These are phyloP conservation scores for Phataginus tetradactyla DNA, from an alignment of 2,797 vertebrate species.

Conservation along the genomic window DNA sequence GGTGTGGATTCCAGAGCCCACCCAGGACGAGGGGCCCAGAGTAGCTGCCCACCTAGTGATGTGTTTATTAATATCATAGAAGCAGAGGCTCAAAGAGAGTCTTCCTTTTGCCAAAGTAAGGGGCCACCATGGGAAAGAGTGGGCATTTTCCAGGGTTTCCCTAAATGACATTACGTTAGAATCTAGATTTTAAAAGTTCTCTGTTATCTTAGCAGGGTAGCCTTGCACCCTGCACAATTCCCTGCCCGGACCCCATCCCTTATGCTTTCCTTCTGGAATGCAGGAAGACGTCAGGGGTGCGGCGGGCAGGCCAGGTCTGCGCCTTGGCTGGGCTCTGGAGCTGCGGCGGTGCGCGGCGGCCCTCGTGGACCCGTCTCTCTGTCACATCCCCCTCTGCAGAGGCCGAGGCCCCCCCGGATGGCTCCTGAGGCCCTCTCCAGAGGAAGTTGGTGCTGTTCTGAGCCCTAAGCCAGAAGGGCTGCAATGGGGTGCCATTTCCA, in stretches of 20 bases:
- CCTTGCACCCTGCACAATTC: too few species aligned
- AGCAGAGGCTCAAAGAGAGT: neutral
- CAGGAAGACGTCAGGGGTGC: too few species aligned
- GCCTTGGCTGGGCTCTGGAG: neutral
- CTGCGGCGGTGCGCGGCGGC: fast-evolving
- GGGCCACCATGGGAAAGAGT: neutral
- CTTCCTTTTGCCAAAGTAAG: neutral
- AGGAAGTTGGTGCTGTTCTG: neutral
- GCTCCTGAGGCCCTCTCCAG: fast-evolving
- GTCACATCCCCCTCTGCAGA: fast-evolving
- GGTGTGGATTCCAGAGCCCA: fast-evolving
- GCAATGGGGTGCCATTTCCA: neutral
- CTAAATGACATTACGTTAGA: neutral
- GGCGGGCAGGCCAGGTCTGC: too few species aligned
- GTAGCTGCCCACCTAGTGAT: fast-evolving
- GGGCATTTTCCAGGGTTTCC: too few species aligned
- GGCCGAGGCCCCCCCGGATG: fast-evolving
- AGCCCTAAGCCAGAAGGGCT: fast-evolving
- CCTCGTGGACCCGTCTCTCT: fast-evolving
- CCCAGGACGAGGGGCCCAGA: neutral
- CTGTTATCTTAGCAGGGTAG: neutral
- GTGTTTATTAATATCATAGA: too few species aligned
- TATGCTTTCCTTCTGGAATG: too few species aligned
- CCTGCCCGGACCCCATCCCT: too few species aligned
- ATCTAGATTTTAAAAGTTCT: neutral